phyloP scores from a whole-genome alignment of 2,113 vertebrate species.

The Lepus timidus region DNA sequence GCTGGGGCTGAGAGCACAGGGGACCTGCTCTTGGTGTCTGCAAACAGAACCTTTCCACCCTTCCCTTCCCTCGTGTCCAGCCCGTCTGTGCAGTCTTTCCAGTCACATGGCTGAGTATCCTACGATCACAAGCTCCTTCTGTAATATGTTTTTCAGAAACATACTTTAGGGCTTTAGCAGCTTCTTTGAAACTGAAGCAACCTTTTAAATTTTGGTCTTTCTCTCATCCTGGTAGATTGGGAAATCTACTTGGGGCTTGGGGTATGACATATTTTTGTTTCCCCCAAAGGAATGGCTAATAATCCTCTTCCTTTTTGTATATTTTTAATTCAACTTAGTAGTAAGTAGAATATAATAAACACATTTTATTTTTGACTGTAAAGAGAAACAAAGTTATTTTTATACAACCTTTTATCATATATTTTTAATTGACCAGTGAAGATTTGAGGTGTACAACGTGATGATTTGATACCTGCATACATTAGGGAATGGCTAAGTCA shows the following conservation, averaged over 20 bases:
- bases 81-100: neutral
- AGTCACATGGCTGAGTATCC: neutral
- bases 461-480: neutral
- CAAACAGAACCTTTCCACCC: neutral
- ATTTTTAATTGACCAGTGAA: conserved; percentile 1
- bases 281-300: neutral
- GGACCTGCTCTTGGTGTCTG: conserved; percentile 2
- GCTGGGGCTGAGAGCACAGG: neutral
- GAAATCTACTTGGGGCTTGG: neutral
- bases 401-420: neutral
- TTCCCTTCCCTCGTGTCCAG: neutral
- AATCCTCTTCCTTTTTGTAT: conserved; percentile 11
- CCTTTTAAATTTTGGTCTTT: neutral
- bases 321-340: conserved; percentile 23
- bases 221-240: neutral
- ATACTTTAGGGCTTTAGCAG: neutral
- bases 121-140: neutral
- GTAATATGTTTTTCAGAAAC: neutral
- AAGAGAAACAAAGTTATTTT: conserved; percentile 4
- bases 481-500: neutral
- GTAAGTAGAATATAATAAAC: conserved; percentile 49
- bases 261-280: neutral
- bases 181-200: neutral
- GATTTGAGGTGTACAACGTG: neutral
- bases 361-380: conserved; percentile 32